Conservation (phyloP, 2,888 invertebrate genomes). For the Pandemis heparana region DNA sequence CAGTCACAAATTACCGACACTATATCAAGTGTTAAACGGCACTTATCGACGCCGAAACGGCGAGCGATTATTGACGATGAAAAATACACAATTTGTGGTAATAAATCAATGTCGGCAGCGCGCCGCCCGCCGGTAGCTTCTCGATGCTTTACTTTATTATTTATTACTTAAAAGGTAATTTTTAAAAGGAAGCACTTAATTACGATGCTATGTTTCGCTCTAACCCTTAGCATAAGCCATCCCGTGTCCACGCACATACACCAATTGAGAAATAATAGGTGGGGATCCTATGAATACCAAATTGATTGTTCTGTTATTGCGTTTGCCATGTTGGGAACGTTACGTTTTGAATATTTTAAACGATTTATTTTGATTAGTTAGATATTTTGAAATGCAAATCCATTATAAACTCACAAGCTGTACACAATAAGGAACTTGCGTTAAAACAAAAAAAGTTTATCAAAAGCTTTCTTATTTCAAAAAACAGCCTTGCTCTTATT, state of each 20-base stretch:
- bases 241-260: constrained; percentile 20
- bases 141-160: constrained; percentile 73
- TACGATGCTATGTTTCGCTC: constrained; percentile 49
- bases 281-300: constrained; percentile 37
- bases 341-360: constrained; percentile 14
- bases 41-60: constrained; percentile 81
- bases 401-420: neutral
- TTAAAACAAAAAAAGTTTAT: neutral
- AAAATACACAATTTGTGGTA: constrained; percentile 84
- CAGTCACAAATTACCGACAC: constrained; percentile 83
- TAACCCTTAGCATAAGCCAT: constrained; percentile 22
- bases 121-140: constrained; percentile 66
- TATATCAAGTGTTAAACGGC: constrained; percentile 85
- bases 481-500: neutral
- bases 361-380: neutral
- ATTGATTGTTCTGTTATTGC: constrained; percentile 35
- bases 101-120: constrained; percentile 77
- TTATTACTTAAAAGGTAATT: constrained; percentile 74
- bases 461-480: neutral
- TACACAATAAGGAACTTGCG: neutral
- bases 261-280: constrained; percentile 27
- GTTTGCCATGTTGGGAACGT: neutral
- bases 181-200: constrained; percentile 69
- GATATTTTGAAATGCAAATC: neutral
- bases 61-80: constrained; percentile 77